These are phyloP conservation scores for Platerodrilus igneus DNA, from an alignment of 2,888 invertebrate genomes.

Conservation along the genomic window DNA sequence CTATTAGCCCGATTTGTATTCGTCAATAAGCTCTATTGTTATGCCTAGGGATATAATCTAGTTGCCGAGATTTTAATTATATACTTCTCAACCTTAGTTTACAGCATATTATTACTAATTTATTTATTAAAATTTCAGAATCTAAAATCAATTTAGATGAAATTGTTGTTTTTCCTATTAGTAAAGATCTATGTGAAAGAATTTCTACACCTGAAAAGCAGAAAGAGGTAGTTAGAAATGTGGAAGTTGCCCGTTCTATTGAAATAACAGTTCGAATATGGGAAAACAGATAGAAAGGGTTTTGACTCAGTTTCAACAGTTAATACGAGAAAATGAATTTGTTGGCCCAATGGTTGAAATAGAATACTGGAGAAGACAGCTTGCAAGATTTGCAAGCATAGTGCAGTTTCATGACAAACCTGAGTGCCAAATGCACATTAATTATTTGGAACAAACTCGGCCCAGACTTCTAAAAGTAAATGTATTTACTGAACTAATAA, in stretches of 20 bases:
- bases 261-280: constrained; percentile 64
- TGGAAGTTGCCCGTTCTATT: constrained; percentile 57
- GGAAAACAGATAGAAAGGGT: constrained; percentile 70
- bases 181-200: constrained; percentile 55
- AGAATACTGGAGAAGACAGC: constrained; percentile 74
- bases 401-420: constrained; percentile 71
- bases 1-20: too few relatives aligned
- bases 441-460: constrained; percentile 63
- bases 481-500: neutral
- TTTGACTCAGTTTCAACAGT: constrained; percentile 71
- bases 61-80: too few relatives aligned
- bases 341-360: constrained; percentile 79
- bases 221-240: constrained; percentile 55
- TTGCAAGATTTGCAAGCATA: constrained; percentile 76
- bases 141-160: constrained; percentile 63
- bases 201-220: constrained; percentile 57
- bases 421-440: constrained; percentile 65
- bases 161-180: constrained; percentile 58
- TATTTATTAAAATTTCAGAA: too few relatives aligned
- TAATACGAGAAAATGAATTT: constrained; percentile 73
- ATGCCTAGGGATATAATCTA: too few relatives aligned
- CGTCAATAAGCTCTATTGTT: too few relatives aligned
- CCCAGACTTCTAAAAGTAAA: constrained; percentile 64
- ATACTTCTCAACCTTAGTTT: too few relatives aligned
- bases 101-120: too few relatives aligned